Evolutionary conservation across 2,888 invertebrate genomes (phyloP).

Genomic region (Gortyna flavago): DNA sequence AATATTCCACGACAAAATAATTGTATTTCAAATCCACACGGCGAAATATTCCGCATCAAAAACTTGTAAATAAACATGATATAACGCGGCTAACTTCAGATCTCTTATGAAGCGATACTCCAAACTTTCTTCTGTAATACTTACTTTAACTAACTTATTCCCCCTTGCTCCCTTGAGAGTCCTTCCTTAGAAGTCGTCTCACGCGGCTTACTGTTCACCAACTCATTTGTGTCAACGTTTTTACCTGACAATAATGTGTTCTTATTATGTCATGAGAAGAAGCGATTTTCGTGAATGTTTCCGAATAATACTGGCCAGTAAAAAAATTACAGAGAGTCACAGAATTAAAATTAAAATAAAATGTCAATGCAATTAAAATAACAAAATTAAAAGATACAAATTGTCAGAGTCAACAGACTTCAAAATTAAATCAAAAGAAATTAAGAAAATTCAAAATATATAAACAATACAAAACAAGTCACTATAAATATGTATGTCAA

Average conservation of each 20-base stretch:
- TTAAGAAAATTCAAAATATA: too few relatives aligned
- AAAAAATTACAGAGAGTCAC: too few relatives aligned
- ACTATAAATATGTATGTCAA: too few relatives aligned
- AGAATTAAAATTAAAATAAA: too few relatives aligned
- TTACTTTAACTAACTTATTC: constrained; percentile 35
- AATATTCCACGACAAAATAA: not conserved
- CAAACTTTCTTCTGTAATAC: constrained; percentile 38
- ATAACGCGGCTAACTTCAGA: constrained; percentile 27
- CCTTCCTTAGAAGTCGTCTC: constrained; percentile 12
- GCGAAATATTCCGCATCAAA: constrained; percentile 7
- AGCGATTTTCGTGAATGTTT: not conserved
- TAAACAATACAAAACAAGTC: too few relatives aligned
- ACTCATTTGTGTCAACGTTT: constrained; percentile 50
- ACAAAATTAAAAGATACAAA: too few relatives aligned
- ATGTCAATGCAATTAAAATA: too few relatives aligned
- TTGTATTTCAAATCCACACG: not conserved
- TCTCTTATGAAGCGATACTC: constrained; percentile 18
- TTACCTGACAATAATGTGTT: constrained; percentile 55
- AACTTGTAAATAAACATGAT: constrained; percentile 14
- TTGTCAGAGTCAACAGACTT: too few relatives aligned
- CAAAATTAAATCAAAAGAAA: too few relatives aligned
- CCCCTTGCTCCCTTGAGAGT: not conserved
- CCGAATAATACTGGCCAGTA: not conserved
- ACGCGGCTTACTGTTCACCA: constrained; percentile 37
- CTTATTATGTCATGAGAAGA: constrained; percentile 9